phyloP scores from a whole-genome alignment of 2,113 vertebrate genomes.

The Caracal caracal region DNA sequence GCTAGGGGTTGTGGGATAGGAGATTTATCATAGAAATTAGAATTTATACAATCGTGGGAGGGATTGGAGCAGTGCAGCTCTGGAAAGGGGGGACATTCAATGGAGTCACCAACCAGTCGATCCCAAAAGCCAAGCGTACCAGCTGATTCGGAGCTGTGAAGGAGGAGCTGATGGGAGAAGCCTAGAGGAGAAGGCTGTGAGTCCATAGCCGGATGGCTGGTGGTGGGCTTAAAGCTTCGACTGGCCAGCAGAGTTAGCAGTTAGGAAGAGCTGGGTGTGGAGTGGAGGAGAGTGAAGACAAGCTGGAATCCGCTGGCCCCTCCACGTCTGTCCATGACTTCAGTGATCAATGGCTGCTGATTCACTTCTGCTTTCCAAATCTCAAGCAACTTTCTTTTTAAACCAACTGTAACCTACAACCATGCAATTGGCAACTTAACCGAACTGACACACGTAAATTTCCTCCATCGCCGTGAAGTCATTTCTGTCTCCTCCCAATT shows the following conservation, averaged over 20 bases:
- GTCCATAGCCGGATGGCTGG: not conserved
- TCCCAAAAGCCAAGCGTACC: not conserved
- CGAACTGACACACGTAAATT: not conserved
- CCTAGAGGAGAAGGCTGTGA: not conserved
- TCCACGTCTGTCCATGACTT: not conserved
- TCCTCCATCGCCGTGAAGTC: not conserved
- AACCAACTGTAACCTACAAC: not conserved
- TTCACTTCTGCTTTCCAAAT: not conserved
- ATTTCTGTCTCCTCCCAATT: constrained; percentile 16
- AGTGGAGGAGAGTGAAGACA: not conserved
- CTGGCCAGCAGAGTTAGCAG: not conserved
- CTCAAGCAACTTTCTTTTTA: not conserved
- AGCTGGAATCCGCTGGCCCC: not conserved
- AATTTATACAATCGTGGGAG: not conserved
- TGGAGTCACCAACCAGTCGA: not conserved
- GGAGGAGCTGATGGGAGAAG: not conserved
- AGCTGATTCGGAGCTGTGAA: not conserved
- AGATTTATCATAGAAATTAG: not conserved
- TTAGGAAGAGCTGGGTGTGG: not conserved
- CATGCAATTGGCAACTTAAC: not conserved
- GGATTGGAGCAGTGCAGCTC: not conserved
- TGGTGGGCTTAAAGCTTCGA: not conserved
- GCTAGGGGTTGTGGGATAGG: not conserved
- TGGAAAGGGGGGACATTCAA: not conserved
- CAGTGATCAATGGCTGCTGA: not conserved